These are phyloP conservation scores for Bactericera cockerelli DNA, from an alignment of 1,140 invertebrate species.

Conservation along the genomic window DNA sequence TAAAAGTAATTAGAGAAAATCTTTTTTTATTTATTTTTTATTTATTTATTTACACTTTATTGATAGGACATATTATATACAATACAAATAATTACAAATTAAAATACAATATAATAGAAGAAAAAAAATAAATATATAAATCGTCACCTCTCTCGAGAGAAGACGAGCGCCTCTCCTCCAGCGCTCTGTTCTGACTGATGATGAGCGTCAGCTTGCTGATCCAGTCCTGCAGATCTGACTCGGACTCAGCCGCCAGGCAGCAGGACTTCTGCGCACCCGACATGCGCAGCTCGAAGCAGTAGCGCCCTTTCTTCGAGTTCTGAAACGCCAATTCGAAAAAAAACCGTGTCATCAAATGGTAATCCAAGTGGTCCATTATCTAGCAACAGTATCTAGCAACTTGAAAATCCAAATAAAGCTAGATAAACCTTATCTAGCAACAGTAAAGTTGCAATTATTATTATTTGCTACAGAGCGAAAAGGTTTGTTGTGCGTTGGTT, in stretches of 20 bases:
- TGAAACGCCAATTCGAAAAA: too few species aligned
- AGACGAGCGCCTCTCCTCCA: slow-evolving; percentile 48
- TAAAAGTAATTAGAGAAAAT: too few species aligned
- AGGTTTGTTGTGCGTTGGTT: slow-evolving; percentile 3
- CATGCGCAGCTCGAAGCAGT: slow-evolving; percentile 77
- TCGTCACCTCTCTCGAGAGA: slow-evolving; percentile 40
- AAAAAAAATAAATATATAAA: too few species aligned
- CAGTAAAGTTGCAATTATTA: too few species aligned
- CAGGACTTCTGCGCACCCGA: slow-evolving; percentile 64
- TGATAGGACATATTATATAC: too few species aligned
- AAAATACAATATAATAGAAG: too few species aligned
- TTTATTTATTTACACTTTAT: too few species aligned
- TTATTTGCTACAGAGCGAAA: too few species aligned
- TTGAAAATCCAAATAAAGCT: not conserved
- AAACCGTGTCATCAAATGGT: not conserved
- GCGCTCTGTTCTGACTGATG: slow-evolving; percentile 54
- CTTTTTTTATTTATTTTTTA: too few species aligned
- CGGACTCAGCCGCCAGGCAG: slow-evolving; percentile 70
- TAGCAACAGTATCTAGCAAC: not conserved
- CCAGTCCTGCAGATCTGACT: slow-evolving; percentile 74
- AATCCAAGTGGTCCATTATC: too few species aligned
- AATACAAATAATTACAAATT: too few species aligned
- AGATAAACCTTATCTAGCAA: too few species aligned
- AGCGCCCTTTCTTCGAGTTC: slow-evolving; percentile 71
- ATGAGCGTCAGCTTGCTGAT: slow-evolving; percentile 52